phyloP scores from a whole-genome alignment of 2,797 vertebrate genomes.

The Manis pentadactyla region DNA sequence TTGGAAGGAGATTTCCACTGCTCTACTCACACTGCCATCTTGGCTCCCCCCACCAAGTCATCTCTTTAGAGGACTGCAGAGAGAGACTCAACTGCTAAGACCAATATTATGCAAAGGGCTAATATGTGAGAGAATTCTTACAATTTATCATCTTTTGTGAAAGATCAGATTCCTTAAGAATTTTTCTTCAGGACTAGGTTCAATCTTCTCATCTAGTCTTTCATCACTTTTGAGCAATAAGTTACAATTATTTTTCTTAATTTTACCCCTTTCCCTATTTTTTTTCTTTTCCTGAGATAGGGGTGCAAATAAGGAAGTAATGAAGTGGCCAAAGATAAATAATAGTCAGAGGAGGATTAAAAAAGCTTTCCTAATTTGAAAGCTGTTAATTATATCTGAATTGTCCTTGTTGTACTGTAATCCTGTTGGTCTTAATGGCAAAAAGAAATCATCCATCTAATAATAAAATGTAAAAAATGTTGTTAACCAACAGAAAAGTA shows the following conservation, averaged over 20 bases:
- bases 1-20: no score
- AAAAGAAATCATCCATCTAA: background rate
- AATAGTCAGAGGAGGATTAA: background rate
- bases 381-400: background rate
- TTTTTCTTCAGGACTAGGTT: background rate
- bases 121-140: background rate
- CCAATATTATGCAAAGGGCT: background rate
- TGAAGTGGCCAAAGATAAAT: background rate
- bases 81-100: background rate
- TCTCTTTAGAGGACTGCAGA: background rate
- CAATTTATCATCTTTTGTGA: background rate
- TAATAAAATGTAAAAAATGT: constrained; percentile 1
- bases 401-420: background rate
- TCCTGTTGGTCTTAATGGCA: background rate
- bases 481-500: background rate
- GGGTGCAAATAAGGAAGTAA: background rate
- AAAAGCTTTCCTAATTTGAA: constrained; percentile 29
- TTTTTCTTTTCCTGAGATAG: background rate
- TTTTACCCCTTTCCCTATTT: background rate
- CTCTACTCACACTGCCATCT: no score
- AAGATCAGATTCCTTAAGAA: constrained; percentile 1
- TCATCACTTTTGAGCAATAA: constrained; percentile 1
- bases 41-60: no score
- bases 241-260: constrained; percentile 23
- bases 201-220: background rate